phyloP scores from a whole-genome alignment of 2,888 invertebrate species.

The Dasysyrphus albostriatus region DNA sequence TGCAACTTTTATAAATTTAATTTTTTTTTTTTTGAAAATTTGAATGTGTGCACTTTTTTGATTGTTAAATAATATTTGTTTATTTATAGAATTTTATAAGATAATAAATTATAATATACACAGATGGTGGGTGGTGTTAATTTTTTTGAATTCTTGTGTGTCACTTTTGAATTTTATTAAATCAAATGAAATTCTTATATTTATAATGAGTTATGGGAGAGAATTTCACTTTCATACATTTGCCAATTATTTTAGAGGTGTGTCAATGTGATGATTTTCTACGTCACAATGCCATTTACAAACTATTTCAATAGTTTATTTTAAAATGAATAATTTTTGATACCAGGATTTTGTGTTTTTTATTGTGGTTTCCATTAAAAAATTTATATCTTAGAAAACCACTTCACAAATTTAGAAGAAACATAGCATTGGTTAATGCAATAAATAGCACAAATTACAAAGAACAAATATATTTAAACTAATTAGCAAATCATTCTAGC shows the following conservation, averaged over 20 bases:
- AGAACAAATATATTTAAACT: too few species aligned
- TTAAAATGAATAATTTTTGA: background rate
- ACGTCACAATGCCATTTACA: slow-evolving; percentile 2
- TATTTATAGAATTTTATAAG: slow-evolving; percentile 11
- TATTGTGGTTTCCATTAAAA: too few species aligned
- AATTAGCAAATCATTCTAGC: too few species aligned
- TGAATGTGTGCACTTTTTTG: background rate
- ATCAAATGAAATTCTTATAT: background rate
- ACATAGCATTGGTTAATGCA: too few species aligned
- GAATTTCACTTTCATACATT: slow-evolving; percentile 3
- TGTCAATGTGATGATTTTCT: background rate
- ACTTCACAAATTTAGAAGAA: too few species aligned
- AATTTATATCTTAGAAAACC: too few species aligned
- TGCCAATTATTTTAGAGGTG: background rate
- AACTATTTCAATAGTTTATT: background rate
- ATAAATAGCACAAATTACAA: too few species aligned
- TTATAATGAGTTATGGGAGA: background rate
- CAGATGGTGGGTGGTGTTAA: background rate
- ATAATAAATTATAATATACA: background rate
- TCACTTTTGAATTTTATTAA: background rate
- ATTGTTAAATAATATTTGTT: background rate
- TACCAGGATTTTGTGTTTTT: too few species aligned
- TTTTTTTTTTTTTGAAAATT: background rate
- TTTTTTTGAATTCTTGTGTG: background rate
- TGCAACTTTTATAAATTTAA: slow-evolving; percentile 21